Conservation (phyloP, 2,113 vertebrate species). For the Opisthocomus hoazin region DNA sequence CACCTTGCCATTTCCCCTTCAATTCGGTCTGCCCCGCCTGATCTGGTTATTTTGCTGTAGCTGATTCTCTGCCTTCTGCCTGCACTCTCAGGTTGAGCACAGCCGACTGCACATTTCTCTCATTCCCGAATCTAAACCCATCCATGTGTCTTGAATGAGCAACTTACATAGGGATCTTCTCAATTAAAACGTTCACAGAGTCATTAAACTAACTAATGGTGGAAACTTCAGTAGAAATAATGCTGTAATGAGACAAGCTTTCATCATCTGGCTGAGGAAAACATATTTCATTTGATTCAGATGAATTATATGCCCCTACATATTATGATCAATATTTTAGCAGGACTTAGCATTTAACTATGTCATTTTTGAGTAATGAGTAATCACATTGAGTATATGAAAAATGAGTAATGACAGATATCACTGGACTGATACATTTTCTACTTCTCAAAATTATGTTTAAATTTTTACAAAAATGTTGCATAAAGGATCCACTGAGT, state of each 20-base stretch:
- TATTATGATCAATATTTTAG: slow-evolving; percentile 65
- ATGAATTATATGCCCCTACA: slow-evolving; percentile 51
- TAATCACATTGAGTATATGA: slow-evolving; percentile 23
- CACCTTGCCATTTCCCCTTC: not conserved
- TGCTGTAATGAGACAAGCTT: slow-evolving; percentile 58
- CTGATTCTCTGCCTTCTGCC: not conserved
- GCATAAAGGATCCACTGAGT: slow-evolving; percentile 29
- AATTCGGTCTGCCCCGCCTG: not conserved
- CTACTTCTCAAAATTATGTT: slow-evolving; percentile 20
- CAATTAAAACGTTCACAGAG: slow-evolving; percentile 27
- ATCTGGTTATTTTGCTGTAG: not conserved
- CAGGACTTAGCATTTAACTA: slow-evolving; percentile 49
- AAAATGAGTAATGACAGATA: slow-evolving; percentile 56
- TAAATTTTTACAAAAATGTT: slow-evolving; percentile 32
- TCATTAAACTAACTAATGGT: slow-evolving; percentile 54
- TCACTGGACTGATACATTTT: slow-evolving; percentile 32
- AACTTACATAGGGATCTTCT: slow-evolving; percentile 13
- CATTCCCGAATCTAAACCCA: not conserved
- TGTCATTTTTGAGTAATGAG: slow-evolving; percentile 60
- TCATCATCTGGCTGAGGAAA: slow-evolving; percentile 55
- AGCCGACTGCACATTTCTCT: not conserved
- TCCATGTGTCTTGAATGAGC: slow-evolving; percentile 24
- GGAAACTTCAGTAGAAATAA: slow-evolving; percentile 56
- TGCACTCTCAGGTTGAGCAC: not conserved
- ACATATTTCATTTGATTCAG: slow-evolving; percentile 51